Base-by-base conservation (phyloP, 2,113 vertebrate species). In the Sylvicapra grimmia region DNA sequence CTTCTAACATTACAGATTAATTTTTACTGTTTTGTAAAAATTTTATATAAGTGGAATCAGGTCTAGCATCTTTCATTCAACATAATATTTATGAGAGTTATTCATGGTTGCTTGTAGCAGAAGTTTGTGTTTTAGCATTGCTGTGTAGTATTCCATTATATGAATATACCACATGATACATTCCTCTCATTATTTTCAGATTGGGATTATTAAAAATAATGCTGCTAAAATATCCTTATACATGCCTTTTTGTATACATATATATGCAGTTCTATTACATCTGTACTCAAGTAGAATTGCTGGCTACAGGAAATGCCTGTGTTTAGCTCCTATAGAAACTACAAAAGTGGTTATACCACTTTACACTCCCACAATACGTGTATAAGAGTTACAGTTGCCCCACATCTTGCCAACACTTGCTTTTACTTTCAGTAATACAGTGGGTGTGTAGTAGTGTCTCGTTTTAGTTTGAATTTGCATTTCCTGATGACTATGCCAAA, bases 151-250 rank as follows among this genome's bases (percentile, higher is more conserved):
- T 56, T 91, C 31, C 10, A 75, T 61, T 93, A 40, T 56, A 33
- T 94, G 56, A 93, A 61, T 90, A 79, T 85, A 89, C 16, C 31
- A 82, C 27, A 82, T 77, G 65, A 82, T 36, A 86, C 13, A 75
- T 33, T 95, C 53, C 95, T 58, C 59, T 92, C 31, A 16, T 89
- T 83, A 89, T 96, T 91, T 91, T 47, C 56, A 86, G 53, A 63
- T 86, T 54, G 6, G 27, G 18, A 77, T 68, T 94, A 68, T 68
- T 92, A 75, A 89, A 95, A 95, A 59, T 89, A 95, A 80, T 92
- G 21, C 44, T 89, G 40, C 29, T 91, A 11, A 65, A 95, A 90
- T 53, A 49, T 63, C 49, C 36, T 90, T 16, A 11, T 75, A 51
- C 2, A 1, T 96, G 14, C 47, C 36, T 53, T 82, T 91, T 49